Percentiles rank a stretch among this genome's conserved stretches.
Conservation (phyloP, 2,113 vertebrate genomes). For the Desmodus rotundus region DNA sequence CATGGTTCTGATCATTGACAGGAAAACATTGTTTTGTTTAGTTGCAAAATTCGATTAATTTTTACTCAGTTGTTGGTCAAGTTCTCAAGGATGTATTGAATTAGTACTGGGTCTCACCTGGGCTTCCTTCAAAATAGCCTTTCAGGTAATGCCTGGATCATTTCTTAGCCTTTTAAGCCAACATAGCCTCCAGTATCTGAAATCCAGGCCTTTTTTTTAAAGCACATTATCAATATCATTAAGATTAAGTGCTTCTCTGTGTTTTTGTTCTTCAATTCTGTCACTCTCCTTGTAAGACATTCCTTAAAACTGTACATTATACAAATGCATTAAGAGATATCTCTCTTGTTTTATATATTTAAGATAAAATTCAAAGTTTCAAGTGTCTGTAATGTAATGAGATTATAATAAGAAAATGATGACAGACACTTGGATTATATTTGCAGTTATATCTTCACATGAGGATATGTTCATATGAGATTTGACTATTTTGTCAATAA, state of each 20-base stretch:
- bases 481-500: neutral
- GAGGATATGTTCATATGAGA: neutral
- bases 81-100: neutral
- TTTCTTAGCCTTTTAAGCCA: neutral
- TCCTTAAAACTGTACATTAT: neutral
- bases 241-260: neutral
- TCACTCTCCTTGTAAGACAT: neutral
- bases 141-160: accelerated
- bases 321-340: neutral
- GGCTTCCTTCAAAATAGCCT: neutral
- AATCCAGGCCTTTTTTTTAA: neutral
- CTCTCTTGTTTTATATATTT: neutral
- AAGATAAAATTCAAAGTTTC: neutral
- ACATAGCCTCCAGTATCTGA: neutral
- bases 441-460: neutral
- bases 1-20: neutral
- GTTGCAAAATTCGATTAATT: neutral
- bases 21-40: neutral
- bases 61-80: neutral
- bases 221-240: neutral
- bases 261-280: neutral
- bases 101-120: accelerated
- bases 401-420: neutral
- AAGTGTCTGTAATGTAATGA: neutral
- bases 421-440: neutral